Percentiles rank a stretch among this genome's conserved stretches.
Evolutionary conservation across 1,140 invertebrate species (phyloP).

Genomic region (Hylaeus anthracinus): DNA sequence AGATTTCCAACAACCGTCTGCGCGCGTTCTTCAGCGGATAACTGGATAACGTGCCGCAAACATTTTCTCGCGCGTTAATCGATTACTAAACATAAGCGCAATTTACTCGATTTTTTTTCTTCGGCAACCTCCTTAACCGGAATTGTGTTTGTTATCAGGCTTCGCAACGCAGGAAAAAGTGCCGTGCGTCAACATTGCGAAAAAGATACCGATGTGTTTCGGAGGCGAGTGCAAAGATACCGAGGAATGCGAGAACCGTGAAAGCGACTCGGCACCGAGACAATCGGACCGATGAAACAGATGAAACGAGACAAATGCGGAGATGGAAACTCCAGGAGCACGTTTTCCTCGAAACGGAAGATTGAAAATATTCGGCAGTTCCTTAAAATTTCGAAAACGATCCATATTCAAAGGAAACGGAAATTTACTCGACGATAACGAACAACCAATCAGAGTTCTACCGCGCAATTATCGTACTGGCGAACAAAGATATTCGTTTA

Average conservation of each 20-base stretch:
- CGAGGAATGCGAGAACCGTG: background rate
- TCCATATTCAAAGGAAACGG: too few relatives aligned
- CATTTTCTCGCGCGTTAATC: conserved; percentile 6
- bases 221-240: conserved; percentile 28
- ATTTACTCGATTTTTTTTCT: too few relatives aligned
- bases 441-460: too few relatives aligned
- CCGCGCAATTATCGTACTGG: too few relatives aligned
- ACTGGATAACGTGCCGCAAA: background rate
- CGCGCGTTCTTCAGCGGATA: background rate
- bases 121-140: too few relatives aligned
- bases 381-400: too few relatives aligned
- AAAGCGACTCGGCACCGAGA: background rate
- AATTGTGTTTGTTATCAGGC: background rate
- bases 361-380: too few relatives aligned
- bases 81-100: background rate
- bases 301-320: too few relatives aligned
- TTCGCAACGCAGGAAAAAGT: background rate
- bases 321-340: too few relatives aligned
- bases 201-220: conserved; percentile 31
- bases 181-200: background rate
- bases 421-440: background rate
- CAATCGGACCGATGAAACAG: background rate
- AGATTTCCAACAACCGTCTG: conserved; percentile 4
- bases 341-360: too few relatives aligned
- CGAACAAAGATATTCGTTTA: too few relatives aligned